phyloP scores from a whole-genome alignment of 2,113 vertebrate genomes.

The Elgaria multicarinata region DNA sequence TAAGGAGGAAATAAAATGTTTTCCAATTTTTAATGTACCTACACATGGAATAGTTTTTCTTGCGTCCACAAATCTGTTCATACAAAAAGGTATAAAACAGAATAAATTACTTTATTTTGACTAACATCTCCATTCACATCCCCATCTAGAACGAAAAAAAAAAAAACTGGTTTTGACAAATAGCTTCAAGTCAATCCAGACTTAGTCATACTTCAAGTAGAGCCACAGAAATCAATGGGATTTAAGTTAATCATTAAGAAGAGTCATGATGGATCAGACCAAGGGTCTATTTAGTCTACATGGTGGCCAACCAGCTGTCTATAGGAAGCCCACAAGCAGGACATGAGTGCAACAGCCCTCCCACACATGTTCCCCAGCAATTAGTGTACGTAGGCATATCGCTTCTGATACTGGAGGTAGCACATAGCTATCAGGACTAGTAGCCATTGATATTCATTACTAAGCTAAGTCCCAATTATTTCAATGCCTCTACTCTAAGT shows the following conservation, averaged over 20 bases:
- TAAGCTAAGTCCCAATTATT: background rate
- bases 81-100: background rate
- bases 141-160: background rate
- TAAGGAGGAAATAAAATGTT: background rate
- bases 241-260: too few relatives aligned
- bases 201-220: background rate
- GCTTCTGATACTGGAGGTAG: too few relatives aligned
- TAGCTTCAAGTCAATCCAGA: background rate
- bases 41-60: background rate
- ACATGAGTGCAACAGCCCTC: too few relatives aligned
- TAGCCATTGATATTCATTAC: too few relatives aligned
- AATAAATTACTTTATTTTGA: background rate
- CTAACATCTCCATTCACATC: background rate
- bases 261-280: too few relatives aligned
- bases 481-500: too few relatives aligned
- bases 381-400: too few relatives aligned
- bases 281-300: too few relatives aligned
- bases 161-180: background rate
- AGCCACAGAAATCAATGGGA: background rate
- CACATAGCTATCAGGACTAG: too few relatives aligned
- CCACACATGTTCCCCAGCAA: too few relatives aligned
- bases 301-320: too few relatives aligned
- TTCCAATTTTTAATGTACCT: background rate
- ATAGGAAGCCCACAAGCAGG: too few relatives aligned
- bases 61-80: background rate